phyloP scores from a whole-genome alignment of 2,888 invertebrate species.

The Scaptomyza caliginosa region DNA sequence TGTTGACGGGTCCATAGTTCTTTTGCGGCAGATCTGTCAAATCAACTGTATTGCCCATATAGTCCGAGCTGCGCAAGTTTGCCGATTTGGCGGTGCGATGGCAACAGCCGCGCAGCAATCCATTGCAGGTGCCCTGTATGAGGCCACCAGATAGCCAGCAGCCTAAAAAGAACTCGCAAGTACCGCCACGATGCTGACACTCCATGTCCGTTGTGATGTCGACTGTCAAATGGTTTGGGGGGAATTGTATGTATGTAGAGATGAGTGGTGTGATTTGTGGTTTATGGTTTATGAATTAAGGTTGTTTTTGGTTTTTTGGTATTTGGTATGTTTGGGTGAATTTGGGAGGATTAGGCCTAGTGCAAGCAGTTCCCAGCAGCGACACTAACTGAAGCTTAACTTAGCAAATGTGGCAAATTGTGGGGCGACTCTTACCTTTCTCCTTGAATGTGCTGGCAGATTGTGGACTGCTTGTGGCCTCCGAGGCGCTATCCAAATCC shows the following conservation, averaged over 20 bases:
- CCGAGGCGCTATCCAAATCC: constrained; percentile 85
- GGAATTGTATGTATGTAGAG: constrained; percentile 36
- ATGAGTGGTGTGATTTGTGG: constrained; percentile 20
- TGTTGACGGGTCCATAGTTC: constrained; percentile 89
- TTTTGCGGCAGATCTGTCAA: constrained; percentile 86
- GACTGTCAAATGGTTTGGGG: constrained; percentile 69
- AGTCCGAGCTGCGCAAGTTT: constrained; percentile 88
- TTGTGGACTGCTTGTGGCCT: constrained; percentile 81
- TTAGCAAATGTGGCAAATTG: constrained; percentile 27
- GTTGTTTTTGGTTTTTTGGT: no score
- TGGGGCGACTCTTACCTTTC: constrained; percentile 86
- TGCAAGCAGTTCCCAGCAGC: constrained; percentile 77
- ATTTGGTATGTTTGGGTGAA: constrained; percentile 8
- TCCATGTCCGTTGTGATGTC: constrained; percentile 83
- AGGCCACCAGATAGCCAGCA: constrained; percentile 96
- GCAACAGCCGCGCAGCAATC: constrained; percentile 94
- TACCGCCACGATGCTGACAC: constrained; percentile 87
- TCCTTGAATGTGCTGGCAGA: constrained; percentile 86
- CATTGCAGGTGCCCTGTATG: constrained; percentile 92
- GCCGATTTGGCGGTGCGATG: constrained; percentile 89
- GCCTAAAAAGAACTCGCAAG: constrained; percentile 95
- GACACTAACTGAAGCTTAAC: constrained; percentile 61
- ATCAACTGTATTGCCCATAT: constrained; percentile 86
- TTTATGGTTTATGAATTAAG: constrained; percentile 16
- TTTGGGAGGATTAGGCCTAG: constrained; percentile 61